Conservation (phyloP, 92 coral and sea anemone genomes). For the Phenganax stokvisi region DNA sequence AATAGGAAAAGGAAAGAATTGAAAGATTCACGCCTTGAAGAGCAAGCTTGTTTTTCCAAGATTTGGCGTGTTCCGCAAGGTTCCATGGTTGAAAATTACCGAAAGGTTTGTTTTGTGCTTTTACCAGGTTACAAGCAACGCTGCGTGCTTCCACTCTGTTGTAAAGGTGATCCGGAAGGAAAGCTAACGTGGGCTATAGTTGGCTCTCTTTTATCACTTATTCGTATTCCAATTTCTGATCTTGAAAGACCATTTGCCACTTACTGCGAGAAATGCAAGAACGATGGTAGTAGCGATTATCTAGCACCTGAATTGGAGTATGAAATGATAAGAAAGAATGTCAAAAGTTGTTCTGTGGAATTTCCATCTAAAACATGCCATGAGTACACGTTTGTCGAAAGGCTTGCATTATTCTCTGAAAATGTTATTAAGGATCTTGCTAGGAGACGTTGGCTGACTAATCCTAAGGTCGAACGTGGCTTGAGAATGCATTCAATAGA, state of each 20-base stretch:
- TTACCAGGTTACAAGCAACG: constrained; percentile 45
- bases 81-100: constrained; percentile 42
- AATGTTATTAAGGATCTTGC: too few relatives aligned
- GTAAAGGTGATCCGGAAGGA: constrained; percentile 28
- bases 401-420: too few relatives aligned
- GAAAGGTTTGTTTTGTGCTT: constrained; percentile 42
- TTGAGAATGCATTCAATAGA: too few relatives aligned
- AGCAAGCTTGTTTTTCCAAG: constrained; percentile 28
- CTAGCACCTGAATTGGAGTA: too few relatives aligned
- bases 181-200: constrained; percentile 47
- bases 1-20: constrained; percentile 29
- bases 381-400: too few relatives aligned
- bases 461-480: too few relatives aligned
- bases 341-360: too few relatives aligned
- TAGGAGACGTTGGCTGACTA: too few relatives aligned
- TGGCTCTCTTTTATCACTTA: constrained; percentile 41
- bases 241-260: constrained; percentile 49
- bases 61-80: constrained; percentile 45
- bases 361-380: too few relatives aligned
- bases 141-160: constrained; percentile 51
- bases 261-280: neutral
- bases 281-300: too few relatives aligned
- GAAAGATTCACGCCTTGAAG: constrained; percentile 21
- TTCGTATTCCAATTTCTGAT: constrained; percentile 54
- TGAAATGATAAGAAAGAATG: too few relatives aligned